phyloP scores from a whole-genome alignment of 2,888 invertebrate genomes.

The Azorinus chamasolen region DNA sequence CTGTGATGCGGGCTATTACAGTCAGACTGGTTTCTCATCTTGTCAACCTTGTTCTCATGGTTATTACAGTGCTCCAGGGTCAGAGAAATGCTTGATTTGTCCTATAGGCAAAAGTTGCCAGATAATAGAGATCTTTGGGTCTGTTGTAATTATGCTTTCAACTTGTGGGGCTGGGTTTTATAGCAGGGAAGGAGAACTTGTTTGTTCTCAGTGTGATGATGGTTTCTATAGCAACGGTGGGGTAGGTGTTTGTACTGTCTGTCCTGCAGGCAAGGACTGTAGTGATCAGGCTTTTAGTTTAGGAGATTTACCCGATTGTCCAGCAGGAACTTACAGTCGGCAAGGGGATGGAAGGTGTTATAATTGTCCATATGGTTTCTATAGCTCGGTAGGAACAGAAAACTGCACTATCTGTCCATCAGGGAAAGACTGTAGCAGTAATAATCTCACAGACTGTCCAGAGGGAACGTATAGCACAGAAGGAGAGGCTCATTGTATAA shows the following conservation, averaged over 20 bases:
- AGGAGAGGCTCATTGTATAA: slow-evolving; percentile 57
- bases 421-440: slow-evolving; percentile 67
- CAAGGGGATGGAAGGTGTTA: slow-evolving; percentile 62
- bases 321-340: slow-evolving; percentile 67
- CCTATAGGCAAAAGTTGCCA: slow-evolving; percentile 70
- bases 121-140: slow-evolving; percentile 54
- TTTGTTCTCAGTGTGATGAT: slow-evolving; percentile 62
- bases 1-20: slow-evolving; percentile 78
- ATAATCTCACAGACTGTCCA: slow-evolving; percentile 47
- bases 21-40: slow-evolving; percentile 69
- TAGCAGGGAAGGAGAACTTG: slow-evolving; percentile 51
- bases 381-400: slow-evolving; percentile 57
- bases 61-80: slow-evolving; percentile 31
- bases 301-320: slow-evolving; percentile 28
- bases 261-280: slow-evolving; percentile 52
- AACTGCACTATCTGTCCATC: slow-evolving; percentile 74
- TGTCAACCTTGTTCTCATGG: slow-evolving; percentile 75
- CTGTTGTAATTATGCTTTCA: slow-evolving; percentile 39
- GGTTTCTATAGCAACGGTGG: slow-evolving; percentile 76
- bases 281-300: slow-evolving; percentile 57
- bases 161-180: slow-evolving; percentile 63
- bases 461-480: slow-evolving; percentile 66
- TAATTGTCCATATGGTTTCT: slow-evolving; percentile 67
- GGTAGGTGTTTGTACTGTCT: slow-evolving; percentile 35
- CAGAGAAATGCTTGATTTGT: slow-evolving; percentile 71